Percentiles rank a stretch among this genome's conserved stretches.
phyloP scores from a whole-genome alignment of 2,888 invertebrate species.

The Caenorhabditis virilis region DNA sequence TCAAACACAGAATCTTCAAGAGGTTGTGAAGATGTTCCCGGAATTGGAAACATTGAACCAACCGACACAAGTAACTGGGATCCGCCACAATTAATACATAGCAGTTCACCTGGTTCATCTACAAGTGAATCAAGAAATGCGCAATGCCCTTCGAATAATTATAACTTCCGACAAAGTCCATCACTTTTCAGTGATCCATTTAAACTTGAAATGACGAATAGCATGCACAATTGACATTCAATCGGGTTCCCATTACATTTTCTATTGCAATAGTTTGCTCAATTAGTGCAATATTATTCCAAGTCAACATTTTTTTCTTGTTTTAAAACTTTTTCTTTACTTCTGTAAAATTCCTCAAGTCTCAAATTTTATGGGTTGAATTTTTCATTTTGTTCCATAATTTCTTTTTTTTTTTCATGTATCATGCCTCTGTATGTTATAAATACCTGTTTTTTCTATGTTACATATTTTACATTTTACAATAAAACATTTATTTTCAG shows the following conservation, averaged over 20 bases:
- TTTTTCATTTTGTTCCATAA: neutral
- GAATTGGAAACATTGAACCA: constrained; percentile 1
- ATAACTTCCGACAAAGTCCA: constrained; percentile 55
- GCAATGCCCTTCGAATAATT: constrained; percentile 6
- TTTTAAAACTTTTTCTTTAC: neutral
- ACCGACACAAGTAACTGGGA: constrained; percentile 30
- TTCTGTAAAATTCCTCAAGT: constrained; percentile 5
- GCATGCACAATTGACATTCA: constrained; percentile 33
- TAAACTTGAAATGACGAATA: constrained; percentile 56
- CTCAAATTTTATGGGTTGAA: constrained; percentile 14
- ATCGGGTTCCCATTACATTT: too few relatives aligned
- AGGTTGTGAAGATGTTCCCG: constrained; percentile 31
- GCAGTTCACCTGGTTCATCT: neutral
- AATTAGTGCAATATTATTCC: too few relatives aligned
- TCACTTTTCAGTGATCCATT: constrained; percentile 63
- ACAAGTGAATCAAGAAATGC: neutral
- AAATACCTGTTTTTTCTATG: too few relatives aligned
- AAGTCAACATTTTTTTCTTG: neutral
- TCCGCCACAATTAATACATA: constrained; percentile 22
- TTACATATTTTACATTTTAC: too few relatives aligned
- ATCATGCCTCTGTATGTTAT: too few relatives aligned
- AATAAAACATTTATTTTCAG: too few relatives aligned
- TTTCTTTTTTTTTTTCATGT: constrained; percentile 1
- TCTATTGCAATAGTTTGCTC: too few relatives aligned
- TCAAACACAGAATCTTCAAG: constrained; percentile 56